These are phyloP conservation scores for Trinorchestia longiramus DNA, from an alignment of 1,140 invertebrate species.

Conservation along the genomic window DNA sequence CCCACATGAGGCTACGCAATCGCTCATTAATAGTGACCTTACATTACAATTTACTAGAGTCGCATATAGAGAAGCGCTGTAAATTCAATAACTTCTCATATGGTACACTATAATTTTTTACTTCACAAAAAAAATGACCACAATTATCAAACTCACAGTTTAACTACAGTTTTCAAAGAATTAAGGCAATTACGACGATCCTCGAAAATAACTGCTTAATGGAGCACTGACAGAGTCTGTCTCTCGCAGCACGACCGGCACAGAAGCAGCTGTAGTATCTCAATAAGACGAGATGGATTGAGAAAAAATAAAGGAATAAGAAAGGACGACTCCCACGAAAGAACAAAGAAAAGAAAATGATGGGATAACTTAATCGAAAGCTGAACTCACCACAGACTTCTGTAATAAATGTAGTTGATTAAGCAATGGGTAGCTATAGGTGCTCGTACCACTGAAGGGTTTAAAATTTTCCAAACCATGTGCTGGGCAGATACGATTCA, in stretches of 20 bases:
- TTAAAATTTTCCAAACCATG: too few relatives aligned
- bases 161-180: neutral
- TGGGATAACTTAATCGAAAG: neutral
- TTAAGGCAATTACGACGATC: neutral
- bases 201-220: neutral
- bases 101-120: neutral
- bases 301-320: neutral
- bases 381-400: neutral
- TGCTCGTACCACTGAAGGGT: too few relatives aligned
- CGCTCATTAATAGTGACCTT: neutral
- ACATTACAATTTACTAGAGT: neutral
- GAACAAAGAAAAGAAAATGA: neutral
- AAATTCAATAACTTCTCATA: neutral
- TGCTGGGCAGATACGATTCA: too few relatives aligned
- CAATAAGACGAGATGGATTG: neutral
- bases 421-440: too few relatives aligned
- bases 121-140: neutral
- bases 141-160: neutral
- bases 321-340: neutral
- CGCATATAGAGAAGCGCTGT: neutral
- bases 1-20: neutral
- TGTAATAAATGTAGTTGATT: neutral
- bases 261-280: neutral
- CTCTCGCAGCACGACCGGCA: neutral
- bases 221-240: neutral